Evolutionary conservation across 2,797 vertebrate species (phyloP).

Genomic region (Epinephelus malabaricus): DNA sequence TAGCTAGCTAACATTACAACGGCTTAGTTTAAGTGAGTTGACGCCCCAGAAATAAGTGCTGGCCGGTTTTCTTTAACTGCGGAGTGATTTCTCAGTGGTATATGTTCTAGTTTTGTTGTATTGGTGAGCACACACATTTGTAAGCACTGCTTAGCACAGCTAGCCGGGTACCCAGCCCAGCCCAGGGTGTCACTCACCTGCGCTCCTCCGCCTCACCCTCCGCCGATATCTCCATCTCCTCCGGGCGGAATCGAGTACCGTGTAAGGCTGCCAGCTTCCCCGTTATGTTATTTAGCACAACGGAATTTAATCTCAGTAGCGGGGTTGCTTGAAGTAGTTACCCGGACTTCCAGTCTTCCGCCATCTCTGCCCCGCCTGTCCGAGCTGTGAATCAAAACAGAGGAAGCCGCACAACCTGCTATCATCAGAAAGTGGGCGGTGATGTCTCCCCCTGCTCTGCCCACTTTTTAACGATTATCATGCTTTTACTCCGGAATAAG

Average conservation of each 20-base stretch:
- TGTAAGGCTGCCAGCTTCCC: conserved; percentile 63
- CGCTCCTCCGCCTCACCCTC: conserved; percentile 81
- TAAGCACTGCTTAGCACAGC: not conserved
- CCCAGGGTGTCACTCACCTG: conserved; percentile 70
- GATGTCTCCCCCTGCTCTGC: conserved; percentile 17
- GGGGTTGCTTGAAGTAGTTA: conserved; percentile 12
- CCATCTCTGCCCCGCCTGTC: conserved; percentile 59
- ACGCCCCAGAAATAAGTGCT: rapidly evolving
- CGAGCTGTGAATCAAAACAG: conserved; percentile 64
- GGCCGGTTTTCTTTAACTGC: not conserved
- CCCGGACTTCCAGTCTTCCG: conserved; percentile 44
- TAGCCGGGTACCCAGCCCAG: conserved; percentile 11
- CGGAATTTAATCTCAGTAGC: not conserved
- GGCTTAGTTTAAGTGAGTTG: not conserved
- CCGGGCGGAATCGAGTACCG: conserved; percentile 47
- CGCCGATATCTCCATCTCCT: conserved; percentile 78
- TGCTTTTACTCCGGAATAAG: not conserved
- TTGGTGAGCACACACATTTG: too few relatives aligned
- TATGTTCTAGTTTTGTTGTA: not conserved
- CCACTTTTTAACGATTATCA: conserved; percentile 5
- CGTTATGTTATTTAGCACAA: not conserved
- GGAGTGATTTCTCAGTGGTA: rapidly evolving
- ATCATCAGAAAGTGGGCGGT: conserved; percentile 54
- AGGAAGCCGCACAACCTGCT: conserved; percentile 62
- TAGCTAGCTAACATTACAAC: not conserved